A percentile compares a stretch with the other conserved stretches of the same genome.
phyloP scores from a whole-genome alignment of 2,113 vertebrate genomes.

The Pedetes capensis region DNA sequence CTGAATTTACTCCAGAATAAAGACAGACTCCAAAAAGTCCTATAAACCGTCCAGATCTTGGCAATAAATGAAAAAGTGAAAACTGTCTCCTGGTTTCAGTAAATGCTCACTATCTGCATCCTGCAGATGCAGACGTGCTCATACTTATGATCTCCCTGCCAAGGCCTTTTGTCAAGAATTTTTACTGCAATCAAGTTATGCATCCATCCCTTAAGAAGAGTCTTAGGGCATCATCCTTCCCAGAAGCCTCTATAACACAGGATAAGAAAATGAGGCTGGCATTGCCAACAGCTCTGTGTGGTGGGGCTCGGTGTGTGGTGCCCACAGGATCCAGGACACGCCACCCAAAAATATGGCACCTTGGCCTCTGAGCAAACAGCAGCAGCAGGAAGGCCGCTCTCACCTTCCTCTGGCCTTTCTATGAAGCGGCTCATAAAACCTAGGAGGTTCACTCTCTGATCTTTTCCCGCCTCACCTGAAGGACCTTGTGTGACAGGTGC shows the following conservation, averaged over 20 bases:
- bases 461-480: neutral
- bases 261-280: neutral
- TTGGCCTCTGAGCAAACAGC: neutral
- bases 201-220: neutral
- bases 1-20: slow-evolving; percentile 27
- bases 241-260: neutral
- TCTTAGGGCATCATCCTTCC: neutral
- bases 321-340: too few species aligned
- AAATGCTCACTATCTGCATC: slow-evolving; percentile 23
- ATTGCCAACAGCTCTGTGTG: neutral
- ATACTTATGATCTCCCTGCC: neutral
- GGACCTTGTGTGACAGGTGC: too few species aligned
- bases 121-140: slow-evolving; percentile 6
- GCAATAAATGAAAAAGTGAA: slow-evolving; percentile 14
- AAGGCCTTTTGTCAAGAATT: slow-evolving; percentile 37
- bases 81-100: neutral
- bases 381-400: neutral
- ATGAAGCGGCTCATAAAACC: neutral
- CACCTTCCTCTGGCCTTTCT: neutral
- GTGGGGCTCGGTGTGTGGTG: neutral
- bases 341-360: neutral
- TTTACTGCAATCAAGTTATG: slow-evolving; percentile 29
- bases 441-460: neutral
- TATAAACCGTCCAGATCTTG: slow-evolving; percentile 8
- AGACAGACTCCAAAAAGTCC: slow-evolving; percentile 33